These are phyloP conservation scores for Silurus aristotelis DNA, from an alignment of 2,797 vertebrate species.

Conservation along the genomic window DNA sequence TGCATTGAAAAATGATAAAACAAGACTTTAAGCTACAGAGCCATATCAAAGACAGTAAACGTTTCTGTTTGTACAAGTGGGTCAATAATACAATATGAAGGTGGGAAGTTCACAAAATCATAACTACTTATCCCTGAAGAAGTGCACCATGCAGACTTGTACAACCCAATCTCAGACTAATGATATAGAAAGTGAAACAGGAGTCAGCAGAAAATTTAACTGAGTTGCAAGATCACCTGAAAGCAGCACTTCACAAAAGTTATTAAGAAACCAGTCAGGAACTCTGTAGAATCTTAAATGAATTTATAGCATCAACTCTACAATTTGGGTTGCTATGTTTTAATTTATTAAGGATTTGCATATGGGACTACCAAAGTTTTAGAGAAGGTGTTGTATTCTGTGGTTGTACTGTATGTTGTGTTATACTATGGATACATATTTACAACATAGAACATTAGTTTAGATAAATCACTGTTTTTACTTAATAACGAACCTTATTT, in stretches of 20 bases:
- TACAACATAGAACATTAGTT: too few relatives aligned
- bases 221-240: not conserved
- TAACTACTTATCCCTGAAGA: not conserved
- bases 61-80: not conserved
- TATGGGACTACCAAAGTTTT: not conserved
- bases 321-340: not conserved
- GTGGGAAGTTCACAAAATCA: not conserved
- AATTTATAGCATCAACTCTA: not conserved
- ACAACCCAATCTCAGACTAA: not conserved
- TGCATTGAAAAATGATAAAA: not conserved
- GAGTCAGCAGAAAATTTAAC: not conserved
- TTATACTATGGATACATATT: not conserved
- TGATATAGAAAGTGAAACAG: not conserved
- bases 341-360: not conserved
- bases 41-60: not conserved
- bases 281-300: too few relatives aligned
- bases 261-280: not conserved
- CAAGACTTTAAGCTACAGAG: not conserved
- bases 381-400: not conserved
- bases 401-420: not conserved
- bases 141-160: not conserved
- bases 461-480: too few relatives aligned
- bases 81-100: not conserved
- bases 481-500: too few relatives aligned
- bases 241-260: not conserved